These are phyloP conservation scores for Acronicta alni DNA, from an alignment of 2,888 invertebrate genomes.

Conservation along the genomic window DNA sequence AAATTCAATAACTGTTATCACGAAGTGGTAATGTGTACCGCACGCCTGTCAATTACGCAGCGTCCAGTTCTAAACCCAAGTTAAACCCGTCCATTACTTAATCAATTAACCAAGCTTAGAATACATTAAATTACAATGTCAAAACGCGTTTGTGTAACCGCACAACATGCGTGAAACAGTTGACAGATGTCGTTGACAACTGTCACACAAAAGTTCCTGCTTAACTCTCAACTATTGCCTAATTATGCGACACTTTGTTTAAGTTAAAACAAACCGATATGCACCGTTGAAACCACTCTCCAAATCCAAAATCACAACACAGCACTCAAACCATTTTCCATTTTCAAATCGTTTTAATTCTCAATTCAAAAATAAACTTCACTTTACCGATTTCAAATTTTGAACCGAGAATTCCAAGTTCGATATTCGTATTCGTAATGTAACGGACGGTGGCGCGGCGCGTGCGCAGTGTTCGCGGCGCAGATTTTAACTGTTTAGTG, in stretches of 20 bases:
- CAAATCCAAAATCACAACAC: constrained; percentile 45
- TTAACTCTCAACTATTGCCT: constrained; percentile 23
- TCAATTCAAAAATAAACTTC: constrained; percentile 22
- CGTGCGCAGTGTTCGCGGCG: constrained; percentile 84
- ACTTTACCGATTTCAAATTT: constrained; percentile 34
- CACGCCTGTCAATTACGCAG: constrained; percentile 44
- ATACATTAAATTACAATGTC: constrained; percentile 62
- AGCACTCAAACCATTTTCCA: constrained; percentile 27
- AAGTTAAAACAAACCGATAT: constrained; percentile 46
- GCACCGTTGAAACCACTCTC: constrained; percentile 45
- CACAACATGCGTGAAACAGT: constrained; percentile 46
- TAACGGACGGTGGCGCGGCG: constrained; percentile 65
- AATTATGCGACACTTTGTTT: constrained; percentile 23
- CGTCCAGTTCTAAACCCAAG: constrained; percentile 46
- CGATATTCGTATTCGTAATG: constrained; percentile 56
- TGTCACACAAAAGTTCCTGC: constrained; percentile 43
- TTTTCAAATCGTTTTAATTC: constrained; percentile 14
- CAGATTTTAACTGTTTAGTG: constrained; percentile 82
- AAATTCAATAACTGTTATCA: constrained; percentile 42
- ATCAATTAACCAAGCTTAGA: constrained; percentile 64
- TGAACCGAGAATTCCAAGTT: constrained; percentile 59
- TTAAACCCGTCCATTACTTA: constrained; percentile 59
- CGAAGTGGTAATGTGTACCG: constrained; percentile 38
- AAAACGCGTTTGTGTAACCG: constrained; percentile 54
- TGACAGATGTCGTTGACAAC: constrained; percentile 52